Base-by-base conservation (phyloP, 2,888 invertebrate species). In the Cerceris ruficornis region DNA sequence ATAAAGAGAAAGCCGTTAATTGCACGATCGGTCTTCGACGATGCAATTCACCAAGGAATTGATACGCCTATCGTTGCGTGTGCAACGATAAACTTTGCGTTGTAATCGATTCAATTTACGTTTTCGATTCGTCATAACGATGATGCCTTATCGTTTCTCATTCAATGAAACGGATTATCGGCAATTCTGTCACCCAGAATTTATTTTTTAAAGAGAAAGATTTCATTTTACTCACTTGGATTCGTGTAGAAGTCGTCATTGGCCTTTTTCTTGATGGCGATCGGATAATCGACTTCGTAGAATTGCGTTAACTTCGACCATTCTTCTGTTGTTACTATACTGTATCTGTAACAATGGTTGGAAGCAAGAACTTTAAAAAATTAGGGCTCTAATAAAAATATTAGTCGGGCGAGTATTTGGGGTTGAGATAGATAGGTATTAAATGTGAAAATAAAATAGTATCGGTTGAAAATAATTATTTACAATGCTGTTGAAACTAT, bases 301-400 rank as follows among this genome's bases (percentile, higher is more conserved):
- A 89, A 91, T 41, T 88, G 84, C 46, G 83, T 87, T 50, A 92
- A 75, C 75, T 90, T 91, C 49, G 61, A 69, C 92, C 92, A 92
- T 68, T 92, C 92, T 14, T 91, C 91, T 5, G 88, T 82, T 7
- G 88, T 87, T 5, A 90, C 86, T 61, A 90, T 85, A 59, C 80
- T 86, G 65, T 88, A 91, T 59, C 91, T 91, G 86, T 9, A 81
- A 80, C 59, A 65, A 59, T 54, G 52, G 55, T 49, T 42, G 0
- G 0, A 15, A 17, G 1, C 2, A 59, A 13, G 9, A 6, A 59
- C 14, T 41, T 43, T 7, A 41, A 59, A n/a, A 28, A 7, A 6
- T 8, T 9, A n/a, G 28, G 14, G 13, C n/a, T 13, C 41, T 41
- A 11, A n/a, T n/a, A n/a, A n/a, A n/a, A n/a, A n/a, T n/a, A n/a